Evolutionary conservation across 2,797 vertebrate species (phyloP).

Genomic region (Acestrorhynchus altus): DNA sequence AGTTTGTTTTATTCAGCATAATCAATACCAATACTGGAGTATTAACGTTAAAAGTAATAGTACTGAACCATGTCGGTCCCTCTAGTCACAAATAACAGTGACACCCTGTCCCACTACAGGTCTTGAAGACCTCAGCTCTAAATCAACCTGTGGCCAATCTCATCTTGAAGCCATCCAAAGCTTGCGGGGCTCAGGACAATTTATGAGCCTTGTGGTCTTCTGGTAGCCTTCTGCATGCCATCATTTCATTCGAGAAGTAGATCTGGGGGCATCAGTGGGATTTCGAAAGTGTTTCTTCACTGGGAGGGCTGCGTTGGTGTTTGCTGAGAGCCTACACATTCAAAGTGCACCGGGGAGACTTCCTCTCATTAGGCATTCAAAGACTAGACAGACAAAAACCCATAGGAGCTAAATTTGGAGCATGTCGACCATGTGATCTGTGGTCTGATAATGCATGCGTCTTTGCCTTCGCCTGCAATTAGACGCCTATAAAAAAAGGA

Average conservation of each 20-base stretch:
- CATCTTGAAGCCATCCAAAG: too few relatives aligned
- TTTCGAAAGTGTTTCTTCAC: slow-evolving; percentile 47
- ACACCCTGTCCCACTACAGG: too few relatives aligned
- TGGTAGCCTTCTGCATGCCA: too few relatives aligned
- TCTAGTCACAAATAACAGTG: too few relatives aligned
- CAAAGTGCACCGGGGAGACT: slow-evolving; percentile 25
- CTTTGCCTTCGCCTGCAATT: slow-evolving; percentile 72
- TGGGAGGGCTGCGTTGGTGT: slow-evolving; percentile 62
- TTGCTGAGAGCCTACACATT: slow-evolving; percentile 52
- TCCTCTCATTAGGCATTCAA: slow-evolving; percentile 62
- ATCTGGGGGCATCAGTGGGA: neutral
- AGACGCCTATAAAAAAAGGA: slow-evolving; percentile 65
- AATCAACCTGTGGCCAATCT: too few relatives aligned
- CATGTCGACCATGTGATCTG: slow-evolving; percentile 55
- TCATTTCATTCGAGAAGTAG: neutral
- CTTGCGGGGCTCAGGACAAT: too few relatives aligned
- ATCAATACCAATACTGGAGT: too few relatives aligned
- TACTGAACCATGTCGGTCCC: too few relatives aligned
- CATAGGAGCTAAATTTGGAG: slow-evolving; percentile 68
- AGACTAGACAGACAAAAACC: slow-evolving; percentile 56
- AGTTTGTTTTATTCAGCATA: too few relatives aligned
- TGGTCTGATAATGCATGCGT: slow-evolving; percentile 58
- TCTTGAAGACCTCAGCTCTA: too few relatives aligned
- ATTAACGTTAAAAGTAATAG: too few relatives aligned
- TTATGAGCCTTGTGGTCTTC: too few relatives aligned